Conservation (phyloP, 2,797 vertebrate species). For the Danio jaintianensis region DNA sequence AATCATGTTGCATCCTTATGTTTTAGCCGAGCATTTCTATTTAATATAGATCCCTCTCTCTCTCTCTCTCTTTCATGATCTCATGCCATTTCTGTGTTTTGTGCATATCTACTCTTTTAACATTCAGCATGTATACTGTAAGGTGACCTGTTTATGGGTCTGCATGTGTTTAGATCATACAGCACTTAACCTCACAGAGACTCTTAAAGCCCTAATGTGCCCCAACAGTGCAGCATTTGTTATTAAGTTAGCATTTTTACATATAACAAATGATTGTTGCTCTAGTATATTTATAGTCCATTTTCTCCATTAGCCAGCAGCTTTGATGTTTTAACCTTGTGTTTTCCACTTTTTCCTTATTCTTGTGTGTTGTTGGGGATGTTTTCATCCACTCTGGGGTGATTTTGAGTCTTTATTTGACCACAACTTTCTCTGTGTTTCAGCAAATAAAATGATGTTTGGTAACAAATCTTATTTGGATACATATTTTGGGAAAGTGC, state of each 20-base stretch:
- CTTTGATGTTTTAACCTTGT: conserved; percentile 57
- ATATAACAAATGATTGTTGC: conserved; percentile 54
- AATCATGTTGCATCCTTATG: conserved; percentile 26
- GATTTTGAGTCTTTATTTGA: too few species aligned
- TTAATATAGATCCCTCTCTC: background rate
- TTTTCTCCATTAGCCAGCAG: conserved; percentile 45
- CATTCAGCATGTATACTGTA: background rate
- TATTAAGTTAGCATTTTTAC: conserved; percentile 61
- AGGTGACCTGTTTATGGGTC: conserved; percentile 43
- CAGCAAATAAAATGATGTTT: too few species aligned
- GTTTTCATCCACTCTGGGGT: too few species aligned
- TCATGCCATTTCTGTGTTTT: background rate
- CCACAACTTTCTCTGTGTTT: too few species aligned
- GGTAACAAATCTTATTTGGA: too few species aligned
- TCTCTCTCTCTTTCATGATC: conserved; percentile 18
- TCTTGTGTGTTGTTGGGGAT: too few species aligned
- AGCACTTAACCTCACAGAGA: conserved; percentile 39
- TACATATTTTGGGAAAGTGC: too few species aligned
- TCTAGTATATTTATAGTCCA: conserved; percentile 35
- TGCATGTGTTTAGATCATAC: conserved; percentile 27
- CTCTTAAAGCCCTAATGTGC: conserved; percentile 58
- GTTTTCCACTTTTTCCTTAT: conserved; percentile 3
- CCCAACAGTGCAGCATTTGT: conserved; percentile 53
- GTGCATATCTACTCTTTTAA: background rate
- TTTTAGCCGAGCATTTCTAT: conserved; percentile 17